Evolutionary conservation across 2,113 vertebrate genomes (phyloP), one percentile per base, ranked within the genome.

Genomic region (Pelusios castaneus): DNA sequence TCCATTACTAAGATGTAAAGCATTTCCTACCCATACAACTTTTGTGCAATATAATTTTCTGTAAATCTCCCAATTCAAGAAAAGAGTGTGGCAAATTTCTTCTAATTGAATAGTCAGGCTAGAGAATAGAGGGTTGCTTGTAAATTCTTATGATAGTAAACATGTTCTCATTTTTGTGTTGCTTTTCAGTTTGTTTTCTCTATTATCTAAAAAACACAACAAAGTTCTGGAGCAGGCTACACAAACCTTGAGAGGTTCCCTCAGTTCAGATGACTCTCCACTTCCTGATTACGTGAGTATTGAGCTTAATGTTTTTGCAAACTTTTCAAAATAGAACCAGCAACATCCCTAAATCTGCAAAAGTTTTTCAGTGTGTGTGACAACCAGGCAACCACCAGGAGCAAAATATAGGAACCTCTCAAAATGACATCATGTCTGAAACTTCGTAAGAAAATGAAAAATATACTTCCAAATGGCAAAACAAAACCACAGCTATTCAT

Each of bases 151-250:
- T 76, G 85, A 34, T 89, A 88, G 84, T 60, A 86, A 82, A 16
- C 4, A n/a, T 52, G 10, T 92, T 52, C 82, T 43, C 80, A 84
- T 85, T 38, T 80, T 84, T 90, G 51, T 94, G 55, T 60, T 84
- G 85, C 78, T 58, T 1, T 96, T 54, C 98, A 99, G 99, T 97
- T 98, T 99, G 78, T 99, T 99, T 98, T 99, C 99, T 88, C 98
- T 99, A 98, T 97, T 99, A 97, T 99, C 99, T 67, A 99, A 99
- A 98, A 99, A 99, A 94, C 99, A 99, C 98, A 99, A 99, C 98
- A 99, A 99, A 97, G 99, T 99, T 92, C 96, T 99, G 98, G 99
- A 99, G 96, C 99, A 99, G 97, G 99, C 99, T 92, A 99, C 99
- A 1, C 99, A 99, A 97, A 99, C 99, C 92, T 98, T 99, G 92